A percentile compares a stretch with the other conserved stretches of the same genome.
phyloP scores from a whole-genome alignment of 2,113 vertebrate species.

The Aegithalos caudatus region DNA sequence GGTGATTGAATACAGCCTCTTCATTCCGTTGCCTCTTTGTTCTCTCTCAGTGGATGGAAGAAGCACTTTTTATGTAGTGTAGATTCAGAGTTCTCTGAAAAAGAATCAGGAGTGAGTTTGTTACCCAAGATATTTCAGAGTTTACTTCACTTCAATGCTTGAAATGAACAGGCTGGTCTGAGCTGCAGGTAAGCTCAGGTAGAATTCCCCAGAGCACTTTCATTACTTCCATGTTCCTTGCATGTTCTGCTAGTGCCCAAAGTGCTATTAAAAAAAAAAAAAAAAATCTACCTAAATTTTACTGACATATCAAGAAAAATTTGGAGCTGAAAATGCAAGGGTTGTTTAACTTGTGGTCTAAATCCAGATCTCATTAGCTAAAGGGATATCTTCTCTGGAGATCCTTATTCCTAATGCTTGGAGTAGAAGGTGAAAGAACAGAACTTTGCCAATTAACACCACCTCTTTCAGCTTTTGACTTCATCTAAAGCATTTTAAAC shows the following conservation, averaged over 20 bases:
- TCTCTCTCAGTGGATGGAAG: neutral
- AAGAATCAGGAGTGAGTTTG: neutral
- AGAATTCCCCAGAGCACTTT: neutral
- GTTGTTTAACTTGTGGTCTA: neutral
- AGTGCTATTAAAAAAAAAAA: neutral
- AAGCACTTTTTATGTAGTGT: neutral
- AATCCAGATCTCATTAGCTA: neutral
- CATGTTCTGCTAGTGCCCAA: neutral
- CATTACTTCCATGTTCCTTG: neutral
- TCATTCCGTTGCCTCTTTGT: slow-evolving; percentile 16
- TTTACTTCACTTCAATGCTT: neutral
- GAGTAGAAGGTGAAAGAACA: neutral
- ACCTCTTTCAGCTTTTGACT: neutral
- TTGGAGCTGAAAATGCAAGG: neutral
- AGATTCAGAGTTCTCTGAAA: neutral
- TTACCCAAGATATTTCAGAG: neutral
- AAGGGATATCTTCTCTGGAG: neutral
- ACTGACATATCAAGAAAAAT: neutral
- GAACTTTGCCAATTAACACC: neutral
- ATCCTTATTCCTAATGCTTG: neutral
- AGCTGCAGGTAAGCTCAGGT: neutral
- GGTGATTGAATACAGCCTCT: neutral
- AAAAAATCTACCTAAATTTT: neutral
- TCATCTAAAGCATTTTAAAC: neutral
- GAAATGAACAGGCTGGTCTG: neutral